These are phyloP conservation scores for Chrysolina americana DNA, from an alignment of 2,888 invertebrate genomes.

Conservation along the genomic window DNA sequence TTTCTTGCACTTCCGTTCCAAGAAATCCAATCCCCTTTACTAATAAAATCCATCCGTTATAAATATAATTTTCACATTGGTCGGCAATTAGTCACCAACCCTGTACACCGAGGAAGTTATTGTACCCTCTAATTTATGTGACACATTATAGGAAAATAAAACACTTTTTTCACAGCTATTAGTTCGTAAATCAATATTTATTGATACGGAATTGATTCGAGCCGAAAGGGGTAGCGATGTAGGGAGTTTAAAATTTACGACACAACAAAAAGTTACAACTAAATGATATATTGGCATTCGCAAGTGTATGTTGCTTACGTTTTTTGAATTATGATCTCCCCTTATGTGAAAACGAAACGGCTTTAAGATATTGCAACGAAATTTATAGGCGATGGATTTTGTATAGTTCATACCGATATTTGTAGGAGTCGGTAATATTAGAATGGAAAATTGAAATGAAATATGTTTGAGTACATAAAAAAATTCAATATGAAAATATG, in stretches of 20 bases:
- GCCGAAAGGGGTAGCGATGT: slow-evolving; percentile 54
- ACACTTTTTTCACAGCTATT: slow-evolving; percentile 63
- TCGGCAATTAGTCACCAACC: slow-evolving; percentile 32
- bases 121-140: slow-evolving; percentile 61
- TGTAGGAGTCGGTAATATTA: neutral
- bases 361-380: slow-evolving; percentile 45
- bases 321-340: slow-evolving; percentile 57
- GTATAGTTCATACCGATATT: slow-evolving; percentile 8
- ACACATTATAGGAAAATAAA: slow-evolving; percentile 67
- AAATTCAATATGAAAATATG: no score
- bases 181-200: slow-evolving; percentile 68
- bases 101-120: slow-evolving; percentile 32
- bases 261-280: slow-evolving; percentile 53
- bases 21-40: neutral
- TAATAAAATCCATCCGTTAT: slow-evolving; percentile 31
- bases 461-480: no score
- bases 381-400: slow-evolving; percentile 44
- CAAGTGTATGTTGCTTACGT: slow-evolving; percentile 63
- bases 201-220: slow-evolving; percentile 65
- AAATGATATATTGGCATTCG: slow-evolving; percentile 59
- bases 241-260: slow-evolving; percentile 64
- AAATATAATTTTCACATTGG: slow-evolving; percentile 42
- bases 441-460: neutral
- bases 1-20: neutral
- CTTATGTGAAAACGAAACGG: slow-evolving; percentile 54